Evolutionary conservation across 2,113 vertebrate species (phyloP).

Genomic region (Mesoclemmys tuberculata): DNA sequence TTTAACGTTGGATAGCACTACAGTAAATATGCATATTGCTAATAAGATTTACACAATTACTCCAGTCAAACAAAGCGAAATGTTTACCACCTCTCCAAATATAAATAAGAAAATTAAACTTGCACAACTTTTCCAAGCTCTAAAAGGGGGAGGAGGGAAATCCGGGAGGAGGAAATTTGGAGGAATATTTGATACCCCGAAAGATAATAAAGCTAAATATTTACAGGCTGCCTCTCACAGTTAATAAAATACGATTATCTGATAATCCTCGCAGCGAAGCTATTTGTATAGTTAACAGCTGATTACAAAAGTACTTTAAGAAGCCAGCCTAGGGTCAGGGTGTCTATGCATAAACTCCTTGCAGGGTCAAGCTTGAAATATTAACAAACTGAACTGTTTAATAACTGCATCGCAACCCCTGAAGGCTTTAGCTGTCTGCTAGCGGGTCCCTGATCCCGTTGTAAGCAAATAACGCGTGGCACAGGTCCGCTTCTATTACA

Average conservation of each 20-base stretch:
- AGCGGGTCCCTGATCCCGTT: constrained; percentile 7
- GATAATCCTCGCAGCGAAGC: constrained; percentile 73
- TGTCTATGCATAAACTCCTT: constrained; percentile 43
- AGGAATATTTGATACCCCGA: constrained; percentile 69
- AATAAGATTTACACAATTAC: constrained; percentile 85
- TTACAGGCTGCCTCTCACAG: constrained; percentile 74
- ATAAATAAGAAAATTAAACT: constrained; percentile 77
- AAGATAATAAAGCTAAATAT: constrained; percentile 79
- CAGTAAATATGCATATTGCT: constrained; percentile 85
- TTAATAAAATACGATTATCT: constrained; percentile 77
- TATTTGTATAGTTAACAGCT: constrained; percentile 76
- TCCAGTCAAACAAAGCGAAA: constrained; percentile 79
- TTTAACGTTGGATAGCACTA: constrained; percentile 81
- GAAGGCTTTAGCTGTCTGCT: constrained; percentile 47
- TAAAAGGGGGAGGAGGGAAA: constrained; percentile 27
- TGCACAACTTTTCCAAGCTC: constrained; percentile 59
- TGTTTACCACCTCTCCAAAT: constrained; percentile 80
- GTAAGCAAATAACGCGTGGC: constrained; percentile 66
- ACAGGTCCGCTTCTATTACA: not conserved
- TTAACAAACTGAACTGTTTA: constrained; percentile 72
- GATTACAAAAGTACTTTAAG: constrained; percentile 67
- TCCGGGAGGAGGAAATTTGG: constrained; percentile 60
- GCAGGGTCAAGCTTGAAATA: constrained; percentile 71
- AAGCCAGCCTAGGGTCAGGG: constrained; percentile 53
- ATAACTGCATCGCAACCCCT: constrained; percentile 55